These are phyloP conservation scores for Corythucha ciliata DNA, from an alignment of 2,888 invertebrate genomes.

Conservation along the genomic window DNA sequence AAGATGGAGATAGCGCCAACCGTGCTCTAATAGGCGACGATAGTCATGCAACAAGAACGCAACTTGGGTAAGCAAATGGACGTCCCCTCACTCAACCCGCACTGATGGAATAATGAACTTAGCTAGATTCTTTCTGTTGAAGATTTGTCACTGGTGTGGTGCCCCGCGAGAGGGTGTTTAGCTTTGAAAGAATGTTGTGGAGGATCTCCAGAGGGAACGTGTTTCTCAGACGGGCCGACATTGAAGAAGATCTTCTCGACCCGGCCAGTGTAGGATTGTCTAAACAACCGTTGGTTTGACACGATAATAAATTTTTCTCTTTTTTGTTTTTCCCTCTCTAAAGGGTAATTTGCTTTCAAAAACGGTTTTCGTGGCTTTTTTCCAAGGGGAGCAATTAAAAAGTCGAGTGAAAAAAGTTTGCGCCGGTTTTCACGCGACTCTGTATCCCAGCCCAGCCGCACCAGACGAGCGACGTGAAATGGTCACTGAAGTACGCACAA, in stretches of 20 bases:
- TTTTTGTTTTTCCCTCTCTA: constrained; percentile 3
- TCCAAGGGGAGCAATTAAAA: constrained; percentile 65
- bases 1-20: constrained; percentile 60
- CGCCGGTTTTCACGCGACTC: constrained; percentile 64
- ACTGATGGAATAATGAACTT: neutral
- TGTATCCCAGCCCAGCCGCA: constrained; percentile 68
- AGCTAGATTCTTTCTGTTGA: constrained; percentile 5
- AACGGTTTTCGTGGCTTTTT: constrained; percentile 63
- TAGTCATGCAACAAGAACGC: constrained; percentile 24
- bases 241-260: constrained; percentile 73
- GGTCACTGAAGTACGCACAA: constrained; percentile 59
- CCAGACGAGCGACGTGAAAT: constrained; percentile 62
- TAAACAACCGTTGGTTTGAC: neutral
- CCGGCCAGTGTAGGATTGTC: constrained; percentile 59
- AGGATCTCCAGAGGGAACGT: constrained; percentile 86
- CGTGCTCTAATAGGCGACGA: constrained; percentile 46
- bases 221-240: constrained; percentile 75
- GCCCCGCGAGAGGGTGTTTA: constrained; percentile 61
- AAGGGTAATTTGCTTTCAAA: constrained; percentile 82
- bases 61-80: constrained; percentile 40
- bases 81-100: neutral
- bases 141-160: constrained; percentile 92
- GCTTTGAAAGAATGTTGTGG: constrained; percentile 90
- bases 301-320: neutral
- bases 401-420: constrained; percentile 65